Base-by-base conservation (phyloP, 1,140 invertebrate genomes). In the Cydia strobilella region DNA sequence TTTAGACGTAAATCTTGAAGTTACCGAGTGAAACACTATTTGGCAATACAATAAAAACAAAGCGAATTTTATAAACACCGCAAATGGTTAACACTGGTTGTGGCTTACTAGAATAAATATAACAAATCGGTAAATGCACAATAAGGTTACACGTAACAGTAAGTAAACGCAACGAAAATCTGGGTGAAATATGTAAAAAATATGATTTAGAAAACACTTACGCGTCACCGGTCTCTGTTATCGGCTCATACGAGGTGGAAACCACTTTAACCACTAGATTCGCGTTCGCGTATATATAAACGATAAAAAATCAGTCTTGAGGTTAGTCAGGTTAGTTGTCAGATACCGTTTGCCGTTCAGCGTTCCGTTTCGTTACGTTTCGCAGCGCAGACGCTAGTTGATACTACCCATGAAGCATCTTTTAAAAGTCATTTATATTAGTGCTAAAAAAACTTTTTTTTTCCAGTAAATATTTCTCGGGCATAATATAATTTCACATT, bases 301-400 rank as follows among this genome's bases (percentile, higher is more conserved):
- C 77, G 75, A 79, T 82, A 79, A 83, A 85, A 85, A 83, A 82
- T 85, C 83, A 85, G 83, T 85, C 75, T 81, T 73, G 80, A 81
- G 82, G 79, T 82, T 82, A 82, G 75, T 82, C 81, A 81, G 82
- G 79, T 82, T 82, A 82, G 75, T 82, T 82, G 78, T 85, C 82
- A 80, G 73, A 75, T 80, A 77, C 65, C 27, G 27, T 69, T 65
- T 27, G 63, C 23, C 63, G 25, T 31, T 69, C 35, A 15, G 65
- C 31, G 27, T 69, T 69, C 65, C 65, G 65, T 69, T 69, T 39
- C 65, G 65, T 20, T 69, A 18, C 54, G 20, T 59, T 66, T n/a
- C 63, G 63, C 20, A 59, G 54, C 54, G 54, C 54, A 59, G 54
- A 59, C 20, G 54, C 54, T 59, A 10, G 54, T 23, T 23, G 20